Conservation (phyloP, 1,140 invertebrate species). For the Sipha flava region DNA sequence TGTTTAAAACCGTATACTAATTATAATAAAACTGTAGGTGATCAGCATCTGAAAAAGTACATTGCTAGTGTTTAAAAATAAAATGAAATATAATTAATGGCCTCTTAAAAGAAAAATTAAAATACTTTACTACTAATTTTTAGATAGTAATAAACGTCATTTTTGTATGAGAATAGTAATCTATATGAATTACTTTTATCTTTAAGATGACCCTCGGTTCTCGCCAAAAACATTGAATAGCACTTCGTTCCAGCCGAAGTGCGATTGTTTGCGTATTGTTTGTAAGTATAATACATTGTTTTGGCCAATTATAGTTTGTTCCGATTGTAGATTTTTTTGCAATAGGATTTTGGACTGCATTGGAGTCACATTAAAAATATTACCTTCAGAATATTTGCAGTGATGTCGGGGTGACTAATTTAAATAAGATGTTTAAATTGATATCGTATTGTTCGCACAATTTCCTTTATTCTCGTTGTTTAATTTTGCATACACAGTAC, state of each 20-base stretch:
- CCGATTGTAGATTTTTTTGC: not conserved
- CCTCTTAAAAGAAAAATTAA: too few species aligned
- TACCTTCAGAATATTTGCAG: not conserved
- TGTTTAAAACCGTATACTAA: too few species aligned
- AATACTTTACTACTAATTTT: too few species aligned
- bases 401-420: not conserved
- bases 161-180: too few species aligned
- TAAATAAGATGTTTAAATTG: not conserved
- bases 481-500: too few species aligned
- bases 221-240: not conserved
- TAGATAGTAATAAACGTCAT: too few species aligned
- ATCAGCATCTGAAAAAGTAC: too few species aligned
- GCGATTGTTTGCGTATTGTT: not conserved
- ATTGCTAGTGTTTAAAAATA: too few species aligned
- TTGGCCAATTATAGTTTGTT: not conserved
- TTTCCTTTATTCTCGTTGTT: not conserved
- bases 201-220: not conserved
- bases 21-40: too few species aligned
- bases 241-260: not conserved
- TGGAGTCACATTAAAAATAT: too few species aligned
- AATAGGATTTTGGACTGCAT: not conserved
- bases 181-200: too few species aligned
- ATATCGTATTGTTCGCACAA: not conserved
- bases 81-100: too few species aligned
- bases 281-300: not conserved